Conservation (phyloP, 2,888 invertebrate genomes). For the Drosophila monieri region DNA sequence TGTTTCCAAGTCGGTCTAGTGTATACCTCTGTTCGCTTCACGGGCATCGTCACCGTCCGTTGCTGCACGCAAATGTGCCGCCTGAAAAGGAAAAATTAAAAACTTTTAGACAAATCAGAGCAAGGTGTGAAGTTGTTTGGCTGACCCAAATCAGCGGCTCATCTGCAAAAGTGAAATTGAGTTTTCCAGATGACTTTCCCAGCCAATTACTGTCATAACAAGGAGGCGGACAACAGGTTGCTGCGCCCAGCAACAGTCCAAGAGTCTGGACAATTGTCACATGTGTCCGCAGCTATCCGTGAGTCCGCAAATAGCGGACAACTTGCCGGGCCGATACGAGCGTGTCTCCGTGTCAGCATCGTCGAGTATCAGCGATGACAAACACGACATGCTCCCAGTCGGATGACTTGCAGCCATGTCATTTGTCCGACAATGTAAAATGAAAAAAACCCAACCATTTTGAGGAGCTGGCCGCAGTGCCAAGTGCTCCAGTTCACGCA, state of each 20-base stretch:
- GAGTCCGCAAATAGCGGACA: constrained; percentile 35
- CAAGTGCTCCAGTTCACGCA: constrained; percentile 41
- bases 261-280: constrained; percentile 38
- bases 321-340: constrained; percentile 24
- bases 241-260: constrained; percentile 44
- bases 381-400: constrained; percentile 38
- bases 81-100: constrained; percentile 72
- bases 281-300: constrained; percentile 52
- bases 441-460: constrained; percentile 5
- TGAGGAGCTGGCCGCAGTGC: constrained; percentile 24
- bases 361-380: constrained; percentile 38
- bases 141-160: constrained; percentile 50
- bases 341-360: constrained; percentile 27
- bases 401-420: constrained; percentile 37
- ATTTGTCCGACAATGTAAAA: constrained; percentile 23
- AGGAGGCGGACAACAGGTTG: constrained; percentile 63
- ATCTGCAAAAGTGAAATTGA: constrained; percentile 63
- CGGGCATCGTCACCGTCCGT: constrained; percentile 84
- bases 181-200: constrained; percentile 58
- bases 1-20: constrained; percentile 85
- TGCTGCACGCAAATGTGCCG: constrained; percentile 85
- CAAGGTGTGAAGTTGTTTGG: constrained; percentile 31
- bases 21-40: constrained; percentile 85
- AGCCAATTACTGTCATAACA: constrained; percentile 75
- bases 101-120: constrained; percentile 1